These are phyloP conservation scores for Eulemur rubriventer DNA, from an alignment of 2,797 vertebrate genomes.

Conservation along the genomic window DNA sequence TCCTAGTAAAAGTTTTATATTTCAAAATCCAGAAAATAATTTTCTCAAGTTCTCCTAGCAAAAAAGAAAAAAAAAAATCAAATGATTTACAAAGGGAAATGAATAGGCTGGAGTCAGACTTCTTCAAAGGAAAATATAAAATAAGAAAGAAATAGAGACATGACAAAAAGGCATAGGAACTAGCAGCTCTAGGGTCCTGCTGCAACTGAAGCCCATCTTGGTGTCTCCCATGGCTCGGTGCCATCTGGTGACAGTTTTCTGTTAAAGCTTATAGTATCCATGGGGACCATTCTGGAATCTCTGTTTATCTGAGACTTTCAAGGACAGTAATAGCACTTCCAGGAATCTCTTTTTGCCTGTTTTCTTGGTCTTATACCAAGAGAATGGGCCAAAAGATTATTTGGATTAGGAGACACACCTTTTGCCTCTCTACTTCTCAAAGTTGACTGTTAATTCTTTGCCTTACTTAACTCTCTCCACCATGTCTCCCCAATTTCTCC, in stretches of 20 bases:
- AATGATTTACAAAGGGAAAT: not conserved
- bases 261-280: not conserved
- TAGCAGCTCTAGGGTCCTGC: not conserved
- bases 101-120: not conserved
- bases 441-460: not conserved
- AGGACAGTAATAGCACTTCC: not conserved
- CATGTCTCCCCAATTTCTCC: not conserved
- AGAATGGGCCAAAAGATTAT: not conserved
- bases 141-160: not conserved
- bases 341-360: not conserved
- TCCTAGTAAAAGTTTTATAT: not conserved
- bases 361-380: not conserved
- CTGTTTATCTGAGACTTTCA: not conserved
- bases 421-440: not conserved
- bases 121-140: not conserved
- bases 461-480: not conserved
- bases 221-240: not conserved
- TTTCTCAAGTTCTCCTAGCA: not conserved
- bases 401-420: not conserved
- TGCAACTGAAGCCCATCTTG: not conserved
- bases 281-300: not conserved
- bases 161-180: not conserved
- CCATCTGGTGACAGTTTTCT: not conserved
- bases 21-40: not conserved
- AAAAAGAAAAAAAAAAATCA: not conserved